Evolutionary conservation across 2,888 invertebrate genomes (phyloP).

Genomic region (Cataglyphis cursor): DNA sequence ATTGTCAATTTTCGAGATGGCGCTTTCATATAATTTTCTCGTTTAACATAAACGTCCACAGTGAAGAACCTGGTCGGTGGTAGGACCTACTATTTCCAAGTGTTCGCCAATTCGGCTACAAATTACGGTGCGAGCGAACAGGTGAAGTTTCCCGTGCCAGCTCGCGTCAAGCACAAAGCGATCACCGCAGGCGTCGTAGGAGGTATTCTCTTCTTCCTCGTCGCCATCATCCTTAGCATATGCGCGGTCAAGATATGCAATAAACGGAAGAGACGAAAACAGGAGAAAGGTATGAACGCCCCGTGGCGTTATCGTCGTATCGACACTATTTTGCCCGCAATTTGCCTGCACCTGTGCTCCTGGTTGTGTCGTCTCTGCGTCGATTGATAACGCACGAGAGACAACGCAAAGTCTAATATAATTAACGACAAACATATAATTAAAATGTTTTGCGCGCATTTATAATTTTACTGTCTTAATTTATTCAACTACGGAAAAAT

Average conservation of each 20-base stretch:
- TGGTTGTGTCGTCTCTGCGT: conserved; percentile 61
- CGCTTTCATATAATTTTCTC: conserved; percentile 52
- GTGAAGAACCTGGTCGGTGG: conserved; percentile 97
- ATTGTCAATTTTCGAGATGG: conserved; percentile 27
- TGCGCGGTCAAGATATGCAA: conserved; percentile 99
- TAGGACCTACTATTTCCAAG: conserved; percentile 96
- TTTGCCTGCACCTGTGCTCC: conserved; percentile 77
- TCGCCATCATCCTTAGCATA: conserved; percentile 98
- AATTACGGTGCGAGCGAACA: conserved; percentile 96
- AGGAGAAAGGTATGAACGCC: conserved; percentile 95
- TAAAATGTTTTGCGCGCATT: neutral
- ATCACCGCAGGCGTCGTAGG: conserved; percentile 98
- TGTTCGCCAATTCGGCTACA: conserved; percentile 95
- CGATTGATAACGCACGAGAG: neutral
- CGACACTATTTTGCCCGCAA: conserved; percentile 62
- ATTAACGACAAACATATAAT: neutral
- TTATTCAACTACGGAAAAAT: neutral
- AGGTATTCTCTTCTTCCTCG: conserved; percentile 98
- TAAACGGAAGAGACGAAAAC: conserved; percentile 98
- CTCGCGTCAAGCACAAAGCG: conserved; percentile 97
- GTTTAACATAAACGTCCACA: conserved; percentile 83
- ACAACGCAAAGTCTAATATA: neutral
- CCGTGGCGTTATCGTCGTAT: conserved; percentile 38
- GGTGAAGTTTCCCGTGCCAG: conserved; percentile 95
- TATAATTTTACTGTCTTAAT: neutral